Conservation (phyloP, 2,797 vertebrate species). For the Steatocranus sp. region DNA sequence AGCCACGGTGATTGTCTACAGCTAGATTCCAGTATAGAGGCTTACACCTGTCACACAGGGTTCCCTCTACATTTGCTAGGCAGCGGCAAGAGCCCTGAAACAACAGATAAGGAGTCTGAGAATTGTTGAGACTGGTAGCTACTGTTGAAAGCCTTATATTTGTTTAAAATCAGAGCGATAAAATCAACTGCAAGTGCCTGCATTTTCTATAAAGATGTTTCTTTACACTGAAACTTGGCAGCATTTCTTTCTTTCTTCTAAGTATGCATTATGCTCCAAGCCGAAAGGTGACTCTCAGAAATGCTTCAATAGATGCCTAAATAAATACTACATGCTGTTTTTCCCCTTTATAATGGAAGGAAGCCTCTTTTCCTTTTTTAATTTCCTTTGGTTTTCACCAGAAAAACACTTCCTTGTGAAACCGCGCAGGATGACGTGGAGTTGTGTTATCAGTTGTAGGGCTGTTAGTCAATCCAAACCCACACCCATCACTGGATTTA, state of each 20-base stretch:
- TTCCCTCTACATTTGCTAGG: slow-evolving; percentile 77
- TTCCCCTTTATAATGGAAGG: slow-evolving; percentile 42
- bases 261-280: not conserved
- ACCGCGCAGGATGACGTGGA: not conserved
- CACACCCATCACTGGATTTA: slow-evolving; percentile 18
- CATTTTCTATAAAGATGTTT: not conserved
- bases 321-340: not conserved
- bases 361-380: slow-evolving; percentile 55
- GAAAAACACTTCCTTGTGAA: slow-evolving; percentile 39
- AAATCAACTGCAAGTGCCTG: not conserved
- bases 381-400: slow-evolving; percentile 34
- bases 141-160: not conserved
- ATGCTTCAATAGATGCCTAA: not conserved
- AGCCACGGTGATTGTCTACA: slow-evolving; percentile 77
- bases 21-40: slow-evolving; percentile 89
- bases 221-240: not conserved
- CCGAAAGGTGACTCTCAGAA: not conserved
- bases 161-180: not conserved
- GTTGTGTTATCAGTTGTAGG: slow-evolving; percentile 14
- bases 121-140: not conserved
- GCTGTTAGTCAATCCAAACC: not conserved
- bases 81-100: slow-evolving; percentile 83
- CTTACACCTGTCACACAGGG: slow-evolving; percentile 83
- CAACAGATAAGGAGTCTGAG: slow-evolving; percentile 27
- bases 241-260: not conserved